Evolutionary conservation across 2,888 invertebrate genomes (phyloP), one percentile per base, ranked within the genome.

Genomic region (Pogonocherus hispidulus): DNA sequence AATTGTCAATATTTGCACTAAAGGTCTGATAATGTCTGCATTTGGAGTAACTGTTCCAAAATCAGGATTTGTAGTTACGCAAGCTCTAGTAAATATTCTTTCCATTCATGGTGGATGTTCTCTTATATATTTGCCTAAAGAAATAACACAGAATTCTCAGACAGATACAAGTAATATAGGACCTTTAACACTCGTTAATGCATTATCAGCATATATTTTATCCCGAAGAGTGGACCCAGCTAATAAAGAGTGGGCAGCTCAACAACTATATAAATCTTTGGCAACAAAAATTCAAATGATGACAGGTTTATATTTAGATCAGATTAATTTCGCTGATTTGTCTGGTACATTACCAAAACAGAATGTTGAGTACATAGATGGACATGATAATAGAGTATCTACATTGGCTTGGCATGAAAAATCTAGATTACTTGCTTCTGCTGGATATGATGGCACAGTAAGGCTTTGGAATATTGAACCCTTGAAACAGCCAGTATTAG

Each of bases 401-500:
- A 72, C 74, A 1, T 83, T 88, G 49, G 82, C 83, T 5, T 89
- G 87, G 87, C 86, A 86, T 74, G 80, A 82, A 6, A 84, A 83
- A 57, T 86, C 84, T 56, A 82, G 82, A 41, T 80, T 87, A 18
- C 82, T 90, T 37, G 90, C 89, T 19, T 88, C 90, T 1, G 87
- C 89, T 78, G 90, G 89, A 0, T 88, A 87, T 79, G 91, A 91
- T 81, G 89, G 90, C n/a, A 90, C 90, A 1, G 88, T 90, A 0
- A 82, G 90, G 18, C 81, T 90, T 11, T 90, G 90, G 91, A 82
- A 86, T 51, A 84, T 87, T 4, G 84, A 85, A 62, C 82, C 70
- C 1, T 76, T 83, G 63, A 83, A 82, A 27, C 80, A 80, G 63
- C 76, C 78, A 0, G 49, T 69, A 49, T 81, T 89, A 66, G 88